A percentile compares a stretch with the other conserved stretches of the same genome.
Conservation (phyloP, 2,888 invertebrate genomes). For the Xestobium rufovillosum region DNA sequence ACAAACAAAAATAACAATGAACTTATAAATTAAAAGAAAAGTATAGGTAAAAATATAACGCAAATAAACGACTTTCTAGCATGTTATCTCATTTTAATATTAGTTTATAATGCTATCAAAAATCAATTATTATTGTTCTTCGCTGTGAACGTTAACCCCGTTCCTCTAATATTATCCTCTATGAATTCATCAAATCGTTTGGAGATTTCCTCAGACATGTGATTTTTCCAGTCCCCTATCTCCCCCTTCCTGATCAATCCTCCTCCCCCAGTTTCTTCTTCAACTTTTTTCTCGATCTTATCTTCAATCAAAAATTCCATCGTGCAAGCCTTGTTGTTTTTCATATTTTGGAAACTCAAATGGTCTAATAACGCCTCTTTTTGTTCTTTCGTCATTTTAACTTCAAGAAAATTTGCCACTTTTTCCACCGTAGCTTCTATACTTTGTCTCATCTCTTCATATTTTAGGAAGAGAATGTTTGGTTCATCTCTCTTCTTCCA, state of each 20-base stretch:
- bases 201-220: conserved; percentile 67
- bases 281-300: conserved; percentile 31
- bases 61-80: no score
- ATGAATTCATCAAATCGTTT: conserved; percentile 68
- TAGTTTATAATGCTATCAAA: no score
- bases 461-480: conserved; percentile 70
- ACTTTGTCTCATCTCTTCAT: conserved; percentile 76
- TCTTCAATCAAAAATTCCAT: conserved; percentile 38
- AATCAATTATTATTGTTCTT: no score
- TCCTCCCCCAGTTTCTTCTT: conserved; percentile 25
- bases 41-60: no score
- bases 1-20: no score
- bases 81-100: no score
- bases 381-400: conserved; percentile 57
- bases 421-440: conserved; percentile 48
- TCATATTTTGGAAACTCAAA: conserved; percentile 45
- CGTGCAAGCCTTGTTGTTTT: conserved; percentile 52
- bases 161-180: conserved; percentile 53
- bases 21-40: no score
- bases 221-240: conserved; percentile 41
- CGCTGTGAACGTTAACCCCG: conserved; percentile 43
- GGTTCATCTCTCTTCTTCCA: conserved; percentile 63
- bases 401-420: conserved; percentile 66
- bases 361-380: conserved; percentile 42
- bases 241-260: conserved; percentile 47